Evolutionary conservation across 2,113 vertebrate genomes (phyloP).

Genomic region (Electrona antarctica): DNA sequence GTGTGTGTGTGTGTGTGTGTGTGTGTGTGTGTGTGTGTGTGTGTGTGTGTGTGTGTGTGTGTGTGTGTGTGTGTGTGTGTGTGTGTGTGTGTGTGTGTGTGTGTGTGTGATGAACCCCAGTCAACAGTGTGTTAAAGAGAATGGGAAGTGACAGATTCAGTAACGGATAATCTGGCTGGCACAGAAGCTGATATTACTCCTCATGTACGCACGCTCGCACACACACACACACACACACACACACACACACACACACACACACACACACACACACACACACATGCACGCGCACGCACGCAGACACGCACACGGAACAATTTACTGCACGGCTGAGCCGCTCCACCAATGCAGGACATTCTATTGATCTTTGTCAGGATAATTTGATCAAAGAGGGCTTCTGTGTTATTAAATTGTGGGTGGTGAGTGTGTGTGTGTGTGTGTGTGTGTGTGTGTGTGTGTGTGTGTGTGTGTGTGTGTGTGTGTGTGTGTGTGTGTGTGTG

Average conservation of each 20-base stretch:
- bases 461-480: conserved; percentile 18
- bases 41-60: conserved; percentile 6
- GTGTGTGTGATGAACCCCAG: conserved; percentile 70
- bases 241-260: conserved; percentile 4
- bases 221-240: neutral
- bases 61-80: conserved; percentile 18
- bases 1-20: too few species aligned
- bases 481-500: conserved; percentile 19
- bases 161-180: conserved; percentile 82
- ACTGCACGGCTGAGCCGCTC: conserved; percentile 62
- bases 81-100: conserved; percentile 29
- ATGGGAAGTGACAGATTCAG: conserved; percentile 91
- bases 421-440: conserved; percentile 11
- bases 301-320: conserved; percentile 25
- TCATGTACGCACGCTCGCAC: conserved; percentile 58
- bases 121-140: conserved; percentile 83
- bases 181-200: conserved; percentile 79
- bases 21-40: too few species aligned
- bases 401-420: conserved; percentile 59
- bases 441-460: conserved; percentile 22
- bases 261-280: conserved; percentile 65
- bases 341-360: conserved; percentile 64
- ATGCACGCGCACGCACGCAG: conserved; percentile 17
- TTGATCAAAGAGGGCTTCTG: conserved; percentile 68
- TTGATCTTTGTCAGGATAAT: conserved; percentile 79